Percentiles rank a stretch among this genome's conserved stretches.
These are phyloP conservation scores for Nebria salina DNA, from an alignment of 2,888 invertebrate species.

Conservation along the genomic window DNA sequence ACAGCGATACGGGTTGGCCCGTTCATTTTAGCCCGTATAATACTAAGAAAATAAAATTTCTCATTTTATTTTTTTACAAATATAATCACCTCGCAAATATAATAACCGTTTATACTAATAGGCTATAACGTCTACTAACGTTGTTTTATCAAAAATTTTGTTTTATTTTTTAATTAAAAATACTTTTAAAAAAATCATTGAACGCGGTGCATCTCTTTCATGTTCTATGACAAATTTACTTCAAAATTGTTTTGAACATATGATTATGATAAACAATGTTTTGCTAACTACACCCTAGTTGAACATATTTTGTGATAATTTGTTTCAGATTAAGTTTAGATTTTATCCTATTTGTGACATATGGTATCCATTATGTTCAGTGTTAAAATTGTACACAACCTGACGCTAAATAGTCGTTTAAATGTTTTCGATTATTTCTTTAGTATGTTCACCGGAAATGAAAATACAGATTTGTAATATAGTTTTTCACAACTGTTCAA, in stretches of 20 bases:
- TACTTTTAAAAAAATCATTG: no score
- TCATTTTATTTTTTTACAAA: neutral
- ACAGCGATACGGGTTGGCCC: neutral
- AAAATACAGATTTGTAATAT: neutral
- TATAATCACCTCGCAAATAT: neutral
- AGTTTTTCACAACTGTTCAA: neutral
- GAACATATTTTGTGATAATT: neutral
- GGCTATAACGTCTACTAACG: neutral
- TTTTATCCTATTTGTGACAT: neutral
- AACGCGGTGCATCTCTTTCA: neutral
- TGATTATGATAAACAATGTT: neutral
- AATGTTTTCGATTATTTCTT: neutral
- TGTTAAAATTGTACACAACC: neutral
- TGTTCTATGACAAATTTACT: neutral
- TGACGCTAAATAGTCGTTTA: neutral
- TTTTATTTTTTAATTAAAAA: no score
- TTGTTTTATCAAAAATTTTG: no score
- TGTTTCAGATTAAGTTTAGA: neutral
- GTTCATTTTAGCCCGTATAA: neutral
- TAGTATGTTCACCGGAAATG: neutral
- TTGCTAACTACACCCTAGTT: neutral
- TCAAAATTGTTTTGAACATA: neutral
- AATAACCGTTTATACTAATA: neutral
- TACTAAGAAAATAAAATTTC: neutral
- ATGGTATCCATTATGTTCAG: neutral